Conservation (phyloP, 2,888 invertebrate species). For the Parapristionchus giblindavisi region DNA sequence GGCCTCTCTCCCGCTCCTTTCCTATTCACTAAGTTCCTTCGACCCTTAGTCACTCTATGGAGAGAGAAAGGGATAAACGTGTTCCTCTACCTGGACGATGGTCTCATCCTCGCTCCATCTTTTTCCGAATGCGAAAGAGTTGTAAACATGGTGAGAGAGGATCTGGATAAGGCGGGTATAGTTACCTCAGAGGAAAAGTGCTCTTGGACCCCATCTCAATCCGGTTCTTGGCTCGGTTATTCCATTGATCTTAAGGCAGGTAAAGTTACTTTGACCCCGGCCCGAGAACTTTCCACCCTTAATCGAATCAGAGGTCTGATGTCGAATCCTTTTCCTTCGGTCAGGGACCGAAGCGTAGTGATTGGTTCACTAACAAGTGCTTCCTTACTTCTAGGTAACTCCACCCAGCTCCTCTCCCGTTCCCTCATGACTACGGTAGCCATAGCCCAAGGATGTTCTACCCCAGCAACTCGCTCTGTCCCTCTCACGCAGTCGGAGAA, state of each 20-base stretch:
- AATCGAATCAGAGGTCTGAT: neutral
- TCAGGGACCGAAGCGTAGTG: neutral
- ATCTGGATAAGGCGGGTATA: neutral
- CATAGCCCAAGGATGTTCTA: neutral
- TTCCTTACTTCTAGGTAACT: neutral
- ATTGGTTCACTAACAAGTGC: neutral
- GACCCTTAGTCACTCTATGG: constrained; percentile 2
- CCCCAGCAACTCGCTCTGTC: neutral
- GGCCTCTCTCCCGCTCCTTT: constrained; percentile 8
- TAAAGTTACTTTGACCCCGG: neutral
- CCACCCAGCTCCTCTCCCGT: neutral
- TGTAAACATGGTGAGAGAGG: neutral
- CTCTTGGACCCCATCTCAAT: neutral
- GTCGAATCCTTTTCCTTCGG: neutral
- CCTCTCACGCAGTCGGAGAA: neutral
- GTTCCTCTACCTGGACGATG: constrained; percentile 21
- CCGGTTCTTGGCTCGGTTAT: constrained; percentile 6
- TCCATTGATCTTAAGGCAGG: neutral
- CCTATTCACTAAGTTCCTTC: constrained; percentile 16
- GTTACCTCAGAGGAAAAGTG: neutral
- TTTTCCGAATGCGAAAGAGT: neutral
- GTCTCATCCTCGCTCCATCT: neutral
- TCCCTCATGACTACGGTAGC: neutral
- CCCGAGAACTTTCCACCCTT: neutral
- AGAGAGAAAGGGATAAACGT: neutral